These are phyloP conservation scores for Bolborhynchus lineola DNA, from an alignment of 2,113 vertebrate species.

Conservation along the genomic window DNA sequence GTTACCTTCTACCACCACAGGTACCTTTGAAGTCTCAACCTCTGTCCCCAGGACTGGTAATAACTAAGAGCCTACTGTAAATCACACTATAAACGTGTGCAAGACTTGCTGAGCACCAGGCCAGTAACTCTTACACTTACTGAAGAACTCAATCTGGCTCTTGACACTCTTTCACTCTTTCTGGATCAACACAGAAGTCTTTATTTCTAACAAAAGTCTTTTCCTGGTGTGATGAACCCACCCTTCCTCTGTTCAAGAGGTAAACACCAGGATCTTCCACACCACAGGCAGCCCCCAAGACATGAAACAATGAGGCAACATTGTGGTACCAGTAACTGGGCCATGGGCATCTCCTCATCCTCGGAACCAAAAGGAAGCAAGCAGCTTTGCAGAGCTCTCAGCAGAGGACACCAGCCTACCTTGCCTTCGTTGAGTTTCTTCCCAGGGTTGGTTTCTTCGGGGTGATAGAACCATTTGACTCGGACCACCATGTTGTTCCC, in stretches of 20 bases:
- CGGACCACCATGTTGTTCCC: conserved; percentile 99
- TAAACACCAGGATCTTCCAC: background rate
- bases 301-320: accelerated
- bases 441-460: conserved; percentile 96
- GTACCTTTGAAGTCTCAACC: background rate
- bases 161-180: background rate
- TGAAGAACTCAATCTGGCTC: background rate
- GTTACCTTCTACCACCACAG: background rate
- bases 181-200: background rate
- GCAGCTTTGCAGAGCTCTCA: background rate
- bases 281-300: background rate
- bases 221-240: background rate
- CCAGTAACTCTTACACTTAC: background rate
- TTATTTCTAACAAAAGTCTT: background rate
- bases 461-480: conserved; percentile 99
- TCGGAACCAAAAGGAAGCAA: background rate
- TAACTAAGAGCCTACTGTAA: background rate
- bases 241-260: background rate
- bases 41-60: background rate
- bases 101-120: background rate
- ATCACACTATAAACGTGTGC: accelerated
- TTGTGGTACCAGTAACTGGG: background rate
- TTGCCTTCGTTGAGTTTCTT: conserved; percentile 95
- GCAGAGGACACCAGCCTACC: conserved; percentile 68
- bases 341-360: background rate